Evolutionary conservation across 2,888 invertebrate genomes (phyloP).

Genomic region (Rutpela maculata): DNA sequence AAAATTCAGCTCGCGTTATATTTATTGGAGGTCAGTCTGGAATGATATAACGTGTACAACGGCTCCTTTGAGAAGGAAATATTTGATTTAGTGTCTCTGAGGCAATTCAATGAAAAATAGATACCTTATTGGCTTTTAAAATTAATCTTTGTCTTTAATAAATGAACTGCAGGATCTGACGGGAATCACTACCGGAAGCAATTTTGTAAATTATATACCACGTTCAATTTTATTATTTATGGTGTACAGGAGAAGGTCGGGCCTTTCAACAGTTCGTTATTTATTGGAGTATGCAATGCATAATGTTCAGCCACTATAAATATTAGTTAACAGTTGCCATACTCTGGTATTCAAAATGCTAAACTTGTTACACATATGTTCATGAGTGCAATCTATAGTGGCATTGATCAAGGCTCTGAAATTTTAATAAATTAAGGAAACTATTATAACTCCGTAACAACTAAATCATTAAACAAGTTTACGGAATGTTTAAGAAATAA

Average conservation of each 20-base stretch:
- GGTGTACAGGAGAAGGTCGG: not conserved
- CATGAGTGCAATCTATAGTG: no score
- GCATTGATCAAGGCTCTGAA: no score
- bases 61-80: slow-evolving; percentile 12
- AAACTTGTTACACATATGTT: no score
- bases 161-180: not conserved
- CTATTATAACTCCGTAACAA: no score
- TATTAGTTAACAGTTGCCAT: no score
- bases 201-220: not conserved
- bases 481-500: no score
- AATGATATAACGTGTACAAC: slow-evolving; percentile 5
- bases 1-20: not conserved
- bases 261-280: no score
- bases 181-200: not conserved
- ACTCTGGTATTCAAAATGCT: no score
- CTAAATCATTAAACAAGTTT: no score
- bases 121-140: slow-evolving; percentile 3
- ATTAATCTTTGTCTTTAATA: slow-evolving; percentile 18
- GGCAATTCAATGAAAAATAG: slow-evolving; percentile 14
- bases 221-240: not conserved
- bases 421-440: no score
- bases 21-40: not conserved
- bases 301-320: no score
- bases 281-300: no score
- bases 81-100: slow-evolving; percentile 10